These are phyloP conservation scores for Adoxophyes honmai DNA, from an alignment of 1,140 invertebrate genomes.

Conservation along the genomic window DNA sequence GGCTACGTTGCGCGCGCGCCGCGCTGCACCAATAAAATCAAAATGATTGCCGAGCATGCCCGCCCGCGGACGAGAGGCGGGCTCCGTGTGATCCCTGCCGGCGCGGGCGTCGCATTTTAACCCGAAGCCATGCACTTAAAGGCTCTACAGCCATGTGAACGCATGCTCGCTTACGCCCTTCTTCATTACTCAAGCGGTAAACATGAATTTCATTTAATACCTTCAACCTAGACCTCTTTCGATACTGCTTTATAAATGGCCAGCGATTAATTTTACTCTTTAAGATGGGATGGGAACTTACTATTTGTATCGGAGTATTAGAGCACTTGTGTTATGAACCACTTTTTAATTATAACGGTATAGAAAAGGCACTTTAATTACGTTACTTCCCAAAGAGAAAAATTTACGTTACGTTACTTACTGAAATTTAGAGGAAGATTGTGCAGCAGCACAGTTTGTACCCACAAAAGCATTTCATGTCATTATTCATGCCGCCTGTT, in stretches of 20 bases:
- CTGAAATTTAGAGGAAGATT: no score
- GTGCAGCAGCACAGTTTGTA: no score
- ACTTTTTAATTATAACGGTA: not conserved
- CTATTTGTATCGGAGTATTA: slow-evolving; percentile 2
- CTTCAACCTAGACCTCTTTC: slow-evolving; percentile 7
- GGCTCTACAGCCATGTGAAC: not conserved
- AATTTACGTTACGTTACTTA: no score
- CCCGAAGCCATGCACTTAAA: not conserved
- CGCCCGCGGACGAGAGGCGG: slow-evolving; percentile 3
- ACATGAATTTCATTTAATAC: slow-evolving; percentile 11
- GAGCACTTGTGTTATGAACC: not conserved
- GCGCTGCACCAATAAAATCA: slow-evolving; percentile 10
- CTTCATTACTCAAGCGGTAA: not conserved
- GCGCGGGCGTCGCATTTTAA: slow-evolving; percentile 5
- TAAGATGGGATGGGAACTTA: slow-evolving; percentile 5
- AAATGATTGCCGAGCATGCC: slow-evolving; percentile 2
- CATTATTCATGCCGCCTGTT: no score
- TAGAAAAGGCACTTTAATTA: no score
- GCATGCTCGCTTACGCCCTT: not conserved
- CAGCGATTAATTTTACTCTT: slow-evolving; percentile 11
- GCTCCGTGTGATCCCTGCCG: not conserved
- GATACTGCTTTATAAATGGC: slow-evolving; percentile 8
- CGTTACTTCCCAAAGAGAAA: no score
- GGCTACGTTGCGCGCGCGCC: not conserved
- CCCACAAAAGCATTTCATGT: no score